Evolutionary conservation across 2,797 vertebrate genomes (phyloP).

Genomic region (Myotis planiceps): DNA sequence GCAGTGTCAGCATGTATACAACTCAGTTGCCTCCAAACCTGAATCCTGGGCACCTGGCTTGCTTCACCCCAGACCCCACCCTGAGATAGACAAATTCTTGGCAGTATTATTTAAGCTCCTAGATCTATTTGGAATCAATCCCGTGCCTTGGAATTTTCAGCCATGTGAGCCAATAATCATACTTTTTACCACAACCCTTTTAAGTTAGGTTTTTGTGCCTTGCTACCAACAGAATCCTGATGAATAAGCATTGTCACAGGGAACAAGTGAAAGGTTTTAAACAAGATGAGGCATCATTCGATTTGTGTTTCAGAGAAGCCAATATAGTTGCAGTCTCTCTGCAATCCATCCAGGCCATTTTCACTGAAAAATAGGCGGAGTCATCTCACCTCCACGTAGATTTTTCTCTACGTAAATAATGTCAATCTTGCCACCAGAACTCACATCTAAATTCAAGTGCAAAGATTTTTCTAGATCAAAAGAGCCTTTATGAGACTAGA

Average conservation of each 20-base stretch:
- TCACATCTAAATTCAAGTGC: not conserved
- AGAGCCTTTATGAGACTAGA: not conserved
- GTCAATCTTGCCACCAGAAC: not conserved
- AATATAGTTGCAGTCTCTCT: rapidly evolving
- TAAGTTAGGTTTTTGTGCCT: not conserved
- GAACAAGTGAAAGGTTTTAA: not conserved
- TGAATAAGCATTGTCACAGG: not conserved
- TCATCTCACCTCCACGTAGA: not conserved
- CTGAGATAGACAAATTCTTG: not conserved
- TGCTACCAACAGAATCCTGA: not conserved
- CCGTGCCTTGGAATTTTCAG: not conserved
- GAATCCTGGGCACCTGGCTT: not conserved
- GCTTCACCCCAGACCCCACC: not conserved
- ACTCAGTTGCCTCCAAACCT: not conserved
- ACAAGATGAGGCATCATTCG: not conserved
- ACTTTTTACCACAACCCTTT: not conserved
- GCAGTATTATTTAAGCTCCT: not conserved
- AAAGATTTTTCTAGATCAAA: not conserved
- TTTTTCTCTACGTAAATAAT: not conserved
- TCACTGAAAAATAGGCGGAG: not conserved
- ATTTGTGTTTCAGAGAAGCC: not conserved
- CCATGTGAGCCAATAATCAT: not conserved
- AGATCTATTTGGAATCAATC: not conserved
- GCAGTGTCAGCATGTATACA: rapidly evolving
- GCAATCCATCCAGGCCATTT: not conserved